These are phyloP conservation scores for Tanytarsus gracilentus DNA, from an alignment of 2,888 invertebrate genomes.

Conservation along the genomic window DNA sequence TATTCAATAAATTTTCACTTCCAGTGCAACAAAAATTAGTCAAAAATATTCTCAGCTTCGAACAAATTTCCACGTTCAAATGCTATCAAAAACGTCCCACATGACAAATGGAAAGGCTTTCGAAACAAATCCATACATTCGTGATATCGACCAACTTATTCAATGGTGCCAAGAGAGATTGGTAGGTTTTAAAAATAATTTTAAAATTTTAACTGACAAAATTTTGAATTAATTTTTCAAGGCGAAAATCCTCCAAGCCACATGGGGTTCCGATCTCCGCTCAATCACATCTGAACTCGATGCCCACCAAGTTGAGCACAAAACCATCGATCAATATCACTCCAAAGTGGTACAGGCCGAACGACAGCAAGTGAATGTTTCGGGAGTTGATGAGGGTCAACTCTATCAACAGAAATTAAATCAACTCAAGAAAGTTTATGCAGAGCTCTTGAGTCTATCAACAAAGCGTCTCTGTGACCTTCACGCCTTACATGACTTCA, in stretches of 20 bases:
- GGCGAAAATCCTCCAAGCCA: constrained; percentile 78
- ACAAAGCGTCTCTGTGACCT: constrained; percentile 77
- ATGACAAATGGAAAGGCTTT: constrained; percentile 85
- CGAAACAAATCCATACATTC: constrained; percentile 89
- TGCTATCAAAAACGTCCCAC: constrained; percentile 75
- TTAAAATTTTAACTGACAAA: not conserved
- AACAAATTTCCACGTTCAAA: constrained; percentile 76
- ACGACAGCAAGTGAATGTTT: constrained; percentile 63
- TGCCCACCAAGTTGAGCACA: constrained; percentile 85
- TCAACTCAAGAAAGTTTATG: constrained; percentile 86
- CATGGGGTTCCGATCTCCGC: constrained; percentile 86
- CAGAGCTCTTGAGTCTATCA: constrained; percentile 78
- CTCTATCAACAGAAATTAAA: constrained; percentile 87
- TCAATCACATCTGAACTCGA: constrained; percentile 86
- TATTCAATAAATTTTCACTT: not conserved
- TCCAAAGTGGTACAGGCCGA: constrained; percentile 69
- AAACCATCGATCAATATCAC: constrained; percentile 89
- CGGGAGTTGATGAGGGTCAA: constrained; percentile 80
- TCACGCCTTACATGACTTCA: constrained; percentile 84
- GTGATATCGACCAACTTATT: constrained; percentile 82
- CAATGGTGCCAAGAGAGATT: constrained; percentile 91
- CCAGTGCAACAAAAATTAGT: constrained; percentile 74
- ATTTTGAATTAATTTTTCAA: not conserved
- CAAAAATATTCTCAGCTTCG: constrained; percentile 84
- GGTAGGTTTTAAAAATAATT: constrained; percentile 40